Percentiles rank a stretch among this genome's conserved stretches.
Evolutionary conservation across 2,113 vertebrate species (phyloP).

Genomic region (Ophthalmolycus amberensis): DNA sequence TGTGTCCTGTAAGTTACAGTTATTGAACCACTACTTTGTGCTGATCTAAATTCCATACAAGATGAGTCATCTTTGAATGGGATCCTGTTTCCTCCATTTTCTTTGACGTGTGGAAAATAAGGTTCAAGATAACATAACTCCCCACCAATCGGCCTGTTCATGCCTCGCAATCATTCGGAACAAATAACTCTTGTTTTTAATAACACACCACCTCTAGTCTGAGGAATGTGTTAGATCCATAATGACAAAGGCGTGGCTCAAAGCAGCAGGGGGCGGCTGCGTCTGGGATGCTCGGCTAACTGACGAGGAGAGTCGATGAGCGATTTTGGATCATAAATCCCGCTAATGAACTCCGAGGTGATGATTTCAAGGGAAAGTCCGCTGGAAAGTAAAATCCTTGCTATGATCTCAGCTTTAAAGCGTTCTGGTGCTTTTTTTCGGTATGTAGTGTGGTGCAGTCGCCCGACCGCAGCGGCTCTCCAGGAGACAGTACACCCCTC

Average conservation of each 20-base stretch:
- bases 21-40: conserved; percentile 1
- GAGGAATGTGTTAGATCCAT: conserved; percentile 73
- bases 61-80: conserved; percentile 15
- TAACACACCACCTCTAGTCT: conserved; percentile 67
- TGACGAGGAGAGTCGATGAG: conserved; percentile 26
- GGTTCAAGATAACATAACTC: conserved; percentile 21
- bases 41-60: background rate
- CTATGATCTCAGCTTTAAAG: conserved; percentile 56
- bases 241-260: conserved; percentile 58
- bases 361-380: conserved; percentile 62
- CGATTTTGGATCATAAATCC: conserved; percentile 39
- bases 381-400: conserved; percentile 32
- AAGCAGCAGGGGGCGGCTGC: conserved; percentile 22
- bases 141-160: conserved; percentile 18
- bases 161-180: conserved; percentile 59
- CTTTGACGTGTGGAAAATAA: conserved; percentile 46
- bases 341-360: conserved; percentile 49
- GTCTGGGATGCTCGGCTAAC: conserved; percentile 14
- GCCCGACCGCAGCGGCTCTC: conserved; percentile 49
- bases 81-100: conserved; percentile 21
- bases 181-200: conserved; percentile 68
- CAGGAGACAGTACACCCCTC: conserved; percentile 54
- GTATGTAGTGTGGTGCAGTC: conserved; percentile 43
- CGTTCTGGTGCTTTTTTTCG: conserved; percentile 28
- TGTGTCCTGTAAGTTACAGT: background rate